Evolutionary conservation across 53 echinoderm and acorn worm genomes (phyloP).

Genomic region (Patiria pectinifera): DNA sequence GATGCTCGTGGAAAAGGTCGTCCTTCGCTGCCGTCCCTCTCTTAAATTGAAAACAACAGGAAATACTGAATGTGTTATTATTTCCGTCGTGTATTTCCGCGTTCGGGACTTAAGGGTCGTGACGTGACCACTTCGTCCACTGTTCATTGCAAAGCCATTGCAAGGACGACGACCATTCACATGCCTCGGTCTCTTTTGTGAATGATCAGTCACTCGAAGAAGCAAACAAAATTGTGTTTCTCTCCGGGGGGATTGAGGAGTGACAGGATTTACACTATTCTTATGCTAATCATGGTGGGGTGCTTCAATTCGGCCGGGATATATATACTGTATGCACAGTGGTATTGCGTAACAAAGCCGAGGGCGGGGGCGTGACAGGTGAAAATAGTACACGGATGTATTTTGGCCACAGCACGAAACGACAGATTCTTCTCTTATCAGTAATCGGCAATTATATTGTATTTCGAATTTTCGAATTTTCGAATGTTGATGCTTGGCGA

Average conservation of each 20-base stretch:
- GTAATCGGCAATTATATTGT: no score
- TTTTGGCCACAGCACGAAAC: no score
- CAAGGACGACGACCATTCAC: background rate
- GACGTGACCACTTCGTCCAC: background rate
- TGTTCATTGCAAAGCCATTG: background rate
- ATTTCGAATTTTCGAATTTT: no score
- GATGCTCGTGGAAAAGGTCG: background rate
- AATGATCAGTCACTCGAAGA: slow-evolving; percentile 2
- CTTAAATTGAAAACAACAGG: background rate
- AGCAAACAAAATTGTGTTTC: background rate
- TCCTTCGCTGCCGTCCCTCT: background rate
- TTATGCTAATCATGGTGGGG: background rate
- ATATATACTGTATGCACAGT: background rate
- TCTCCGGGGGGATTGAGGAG: background rate
- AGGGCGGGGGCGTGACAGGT: background rate
- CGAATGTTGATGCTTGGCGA: no score
- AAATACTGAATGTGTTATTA: background rate
- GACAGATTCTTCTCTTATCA: no score
- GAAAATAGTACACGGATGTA: background rate
- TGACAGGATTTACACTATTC: background rate
- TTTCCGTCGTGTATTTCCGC: slow-evolving; percentile 20
- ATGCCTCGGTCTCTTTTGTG: background rate
- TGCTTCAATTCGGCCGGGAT: background rate
- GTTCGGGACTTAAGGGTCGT: background rate
- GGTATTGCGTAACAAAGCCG: background rate